Percentiles rank a stretch among this genome's conserved stretches.
These are phyloP conservation scores for Trimorus sp. DNA, from an alignment of 2,888 invertebrate genomes.

Conservation along the genomic window DNA sequence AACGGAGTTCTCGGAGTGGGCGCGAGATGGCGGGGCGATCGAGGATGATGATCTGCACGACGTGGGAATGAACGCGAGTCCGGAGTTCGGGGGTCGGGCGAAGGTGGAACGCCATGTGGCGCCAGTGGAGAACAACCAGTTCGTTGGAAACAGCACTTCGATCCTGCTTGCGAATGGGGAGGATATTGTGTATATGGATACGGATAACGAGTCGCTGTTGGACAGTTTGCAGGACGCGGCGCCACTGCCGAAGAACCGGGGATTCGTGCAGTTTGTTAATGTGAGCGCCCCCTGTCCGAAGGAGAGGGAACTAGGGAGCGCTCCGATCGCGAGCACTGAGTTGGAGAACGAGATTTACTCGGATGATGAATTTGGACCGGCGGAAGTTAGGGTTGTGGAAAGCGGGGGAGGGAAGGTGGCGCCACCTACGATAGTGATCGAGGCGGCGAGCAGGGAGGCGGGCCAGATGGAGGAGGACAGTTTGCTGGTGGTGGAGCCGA, in stretches of 20 bases:
- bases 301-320: slow-evolving; percentile 55
- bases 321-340: slow-evolving; percentile 78
- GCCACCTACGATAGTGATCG: slow-evolving; percentile 11
- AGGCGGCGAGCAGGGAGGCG: slow-evolving; percentile 34
- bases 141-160: slow-evolving; percentile 73
- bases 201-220: slow-evolving; percentile 90
- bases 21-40: slow-evolving; percentile 87
- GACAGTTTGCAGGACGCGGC: slow-evolving; percentile 84
- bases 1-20: slow-evolving; percentile 95
- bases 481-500: slow-evolving; percentile 83
- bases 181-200: slow-evolving; percentile 93
- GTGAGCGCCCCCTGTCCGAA: slow-evolving; percentile 71
- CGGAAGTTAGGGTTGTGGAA: too few relatives aligned
- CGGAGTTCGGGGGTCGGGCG: slow-evolving; percentile 79
- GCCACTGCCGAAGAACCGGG: slow-evolving; percentile 84
- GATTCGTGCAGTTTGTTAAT: slow-evolving; percentile 87
- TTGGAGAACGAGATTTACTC: slow-evolving; percentile 75
- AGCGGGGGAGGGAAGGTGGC: too few relatives aligned
- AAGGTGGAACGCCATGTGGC: slow-evolving; percentile 58
- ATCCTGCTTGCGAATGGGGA: slow-evolving; percentile 83
- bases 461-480: slow-evolving; percentile 84
- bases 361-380: slow-evolving; percentile 72
- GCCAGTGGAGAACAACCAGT: slow-evolving; percentile 29
- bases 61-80: slow-evolving; percentile 84
- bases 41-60: slow-evolving; percentile 89